These are phyloP conservation scores for Rhabdomys dilectus DNA, from an alignment of 2,113 vertebrate species.

Conservation along the genomic window DNA sequence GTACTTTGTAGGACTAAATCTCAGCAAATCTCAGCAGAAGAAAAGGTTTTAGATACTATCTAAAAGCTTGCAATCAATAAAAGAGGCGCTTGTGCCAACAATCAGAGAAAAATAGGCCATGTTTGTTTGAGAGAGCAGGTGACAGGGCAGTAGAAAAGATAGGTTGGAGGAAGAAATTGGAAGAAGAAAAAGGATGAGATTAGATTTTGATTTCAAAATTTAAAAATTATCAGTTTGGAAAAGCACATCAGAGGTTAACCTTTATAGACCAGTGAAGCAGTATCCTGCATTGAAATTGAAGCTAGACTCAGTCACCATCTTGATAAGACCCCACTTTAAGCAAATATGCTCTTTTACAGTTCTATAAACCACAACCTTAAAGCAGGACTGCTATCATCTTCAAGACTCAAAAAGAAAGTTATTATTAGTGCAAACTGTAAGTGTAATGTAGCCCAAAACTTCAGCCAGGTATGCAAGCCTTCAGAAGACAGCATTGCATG, in stretches of 20 bases:
- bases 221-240: neutral
- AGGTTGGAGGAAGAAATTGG: neutral
- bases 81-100: neutral
- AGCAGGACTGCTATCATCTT: neutral
- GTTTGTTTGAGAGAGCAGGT: neutral
- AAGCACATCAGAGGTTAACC: neutral
- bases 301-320: neutral
- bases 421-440: neutral
- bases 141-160: neutral
- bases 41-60: neutral
- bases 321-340: neutral
- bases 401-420: neutral
- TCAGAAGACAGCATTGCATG: neutral
- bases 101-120: neutral
- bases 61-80: constrained; percentile 34
- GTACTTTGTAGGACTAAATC: neutral
- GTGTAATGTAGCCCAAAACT: neutral
- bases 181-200: neutral
- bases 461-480: neutral
- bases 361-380: neutral
- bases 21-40: neutral
- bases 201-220: neutral
- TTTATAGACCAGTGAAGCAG: neutral
- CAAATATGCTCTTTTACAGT: neutral
- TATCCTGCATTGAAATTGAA: neutral